These are phyloP conservation scores for Hirtodrosophila confusa DNA, from an alignment of 2,888 invertebrate species.

Conservation along the genomic window DNA sequence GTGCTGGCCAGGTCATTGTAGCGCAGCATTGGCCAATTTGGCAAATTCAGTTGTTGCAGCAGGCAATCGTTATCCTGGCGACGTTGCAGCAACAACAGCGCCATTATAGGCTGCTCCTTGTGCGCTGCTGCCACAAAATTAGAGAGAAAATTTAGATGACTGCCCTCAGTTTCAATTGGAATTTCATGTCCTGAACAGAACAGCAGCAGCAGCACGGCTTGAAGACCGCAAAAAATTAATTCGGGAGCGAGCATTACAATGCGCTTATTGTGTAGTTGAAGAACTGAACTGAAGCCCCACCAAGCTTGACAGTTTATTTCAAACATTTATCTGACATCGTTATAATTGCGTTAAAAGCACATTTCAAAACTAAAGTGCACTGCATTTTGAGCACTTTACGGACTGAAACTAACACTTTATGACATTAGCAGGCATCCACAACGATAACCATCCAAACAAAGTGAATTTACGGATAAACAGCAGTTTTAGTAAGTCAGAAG, in stretches of 20 bases:
- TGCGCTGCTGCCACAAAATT: constrained; percentile 40
- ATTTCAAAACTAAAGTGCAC: constrained; percentile 24
- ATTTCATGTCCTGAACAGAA: neutral
- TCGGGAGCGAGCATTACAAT: constrained; percentile 23
- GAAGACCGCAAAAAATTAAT: constrained; percentile 14
- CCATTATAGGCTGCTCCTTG: constrained; percentile 16
- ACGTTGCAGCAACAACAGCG: constrained; percentile 47
- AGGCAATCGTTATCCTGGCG: constrained; percentile 4
- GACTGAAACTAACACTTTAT: constrained; percentile 5
- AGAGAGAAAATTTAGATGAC: constrained; percentile 16
- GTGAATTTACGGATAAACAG: neutral
- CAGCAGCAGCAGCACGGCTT: neutral
- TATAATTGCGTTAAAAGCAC: constrained; percentile 51
- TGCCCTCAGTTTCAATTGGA: neutral
- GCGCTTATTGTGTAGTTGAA: constrained; percentile 1
- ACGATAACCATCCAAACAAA: constrained; percentile 24
- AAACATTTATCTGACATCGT: constrained; percentile 31
- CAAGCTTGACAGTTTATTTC: constrained; percentile 11
- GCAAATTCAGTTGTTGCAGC: constrained; percentile 15
- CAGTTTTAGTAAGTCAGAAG: neutral
- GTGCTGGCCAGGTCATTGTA: constrained; percentile 22
- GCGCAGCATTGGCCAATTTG: constrained; percentile 48
- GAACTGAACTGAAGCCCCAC: constrained; percentile 16
- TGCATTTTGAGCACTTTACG: constrained; percentile 14
- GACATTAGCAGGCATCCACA: constrained; percentile 12